Percentiles rank a stretch among this genome's conserved stretches.
Conservation (phyloP, 1,140 invertebrate species). For the Pentalonia nigronervosa region DNA sequence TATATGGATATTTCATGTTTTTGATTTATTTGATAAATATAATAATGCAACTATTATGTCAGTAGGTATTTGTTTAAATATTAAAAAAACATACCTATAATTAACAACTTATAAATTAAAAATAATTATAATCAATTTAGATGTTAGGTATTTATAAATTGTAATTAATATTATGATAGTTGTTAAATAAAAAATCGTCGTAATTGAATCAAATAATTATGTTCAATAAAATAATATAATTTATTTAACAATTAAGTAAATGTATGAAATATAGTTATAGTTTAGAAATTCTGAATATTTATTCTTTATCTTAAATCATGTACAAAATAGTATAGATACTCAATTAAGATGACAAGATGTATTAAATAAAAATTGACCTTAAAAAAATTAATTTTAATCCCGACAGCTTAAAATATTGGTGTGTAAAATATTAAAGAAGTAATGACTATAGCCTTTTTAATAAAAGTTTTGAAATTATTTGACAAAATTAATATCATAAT, state of each 20-base stretch:
- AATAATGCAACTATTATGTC: not conserved
- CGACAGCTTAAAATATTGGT: not conserved
- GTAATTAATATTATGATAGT: not conserved
- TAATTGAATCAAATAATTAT: not conserved
- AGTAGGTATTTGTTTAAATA: not conserved
- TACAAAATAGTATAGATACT: not conserved
- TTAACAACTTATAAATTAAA: not conserved
- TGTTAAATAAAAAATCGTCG: not conserved
- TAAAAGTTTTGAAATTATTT: not conserved
- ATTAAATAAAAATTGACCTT: not conserved
- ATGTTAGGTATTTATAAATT: not conserved
- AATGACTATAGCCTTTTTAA: not conserved
- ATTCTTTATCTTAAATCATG: not conserved
- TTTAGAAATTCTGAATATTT: not conserved
- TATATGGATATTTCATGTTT: not conserved
- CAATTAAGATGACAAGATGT: not conserved
- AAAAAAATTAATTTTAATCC: not conserved
- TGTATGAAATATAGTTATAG: not conserved
- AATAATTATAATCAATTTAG: not conserved
- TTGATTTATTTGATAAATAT: not conserved
- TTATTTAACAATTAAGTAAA: not conserved
- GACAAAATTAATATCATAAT: not conserved
- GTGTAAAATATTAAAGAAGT: not conserved
- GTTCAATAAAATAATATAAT: not conserved
- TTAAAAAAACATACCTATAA: not conserved